Conservation (phyloP, 2,888 invertebrate species). For the Eilema depressum region DNA sequence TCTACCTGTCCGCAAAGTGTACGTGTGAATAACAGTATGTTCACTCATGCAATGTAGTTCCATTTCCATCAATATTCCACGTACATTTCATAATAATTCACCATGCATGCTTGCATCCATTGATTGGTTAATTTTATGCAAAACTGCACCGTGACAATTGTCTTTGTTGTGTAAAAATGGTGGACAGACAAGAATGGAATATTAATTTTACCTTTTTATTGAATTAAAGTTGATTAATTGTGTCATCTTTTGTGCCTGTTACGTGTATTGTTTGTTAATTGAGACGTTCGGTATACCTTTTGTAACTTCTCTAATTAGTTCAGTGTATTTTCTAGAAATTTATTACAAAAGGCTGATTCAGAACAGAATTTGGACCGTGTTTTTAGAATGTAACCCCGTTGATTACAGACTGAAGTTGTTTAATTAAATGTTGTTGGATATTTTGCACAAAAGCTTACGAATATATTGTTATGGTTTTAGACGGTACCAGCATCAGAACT, state of each 20-base stretch:
- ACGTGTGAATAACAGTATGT: constrained; percentile 37
- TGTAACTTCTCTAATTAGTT: neutral
- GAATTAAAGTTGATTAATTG: constrained; percentile 17
- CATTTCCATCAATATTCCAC: constrained; percentile 53
- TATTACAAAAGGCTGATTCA: neutral
- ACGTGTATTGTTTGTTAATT: constrained; percentile 6
- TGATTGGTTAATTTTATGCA: constrained; percentile 63
- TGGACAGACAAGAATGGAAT: constrained; percentile 36
- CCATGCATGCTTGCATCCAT: constrained; percentile 48
- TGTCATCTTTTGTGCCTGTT: neutral
- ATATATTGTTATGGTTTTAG: neutral
- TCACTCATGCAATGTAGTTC: constrained; percentile 42
- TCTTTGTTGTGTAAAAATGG: constrained; percentile 57
- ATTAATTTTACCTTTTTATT: constrained; percentile 37
- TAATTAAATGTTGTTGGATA: neutral
- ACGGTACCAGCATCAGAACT: neutral
- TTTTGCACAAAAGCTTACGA: neutral
- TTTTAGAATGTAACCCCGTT: neutral
- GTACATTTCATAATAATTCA: constrained; percentile 64
- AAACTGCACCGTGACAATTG: constrained; percentile 50
- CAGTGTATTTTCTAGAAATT: neutral
- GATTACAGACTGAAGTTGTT: neutral
- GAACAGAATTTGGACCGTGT: neutral
- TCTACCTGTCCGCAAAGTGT: neutral
- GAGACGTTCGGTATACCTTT: neutral